phyloP scores from a whole-genome alignment of 2,888 invertebrate genomes.

The Himalopsyche kuldschensis region DNA sequence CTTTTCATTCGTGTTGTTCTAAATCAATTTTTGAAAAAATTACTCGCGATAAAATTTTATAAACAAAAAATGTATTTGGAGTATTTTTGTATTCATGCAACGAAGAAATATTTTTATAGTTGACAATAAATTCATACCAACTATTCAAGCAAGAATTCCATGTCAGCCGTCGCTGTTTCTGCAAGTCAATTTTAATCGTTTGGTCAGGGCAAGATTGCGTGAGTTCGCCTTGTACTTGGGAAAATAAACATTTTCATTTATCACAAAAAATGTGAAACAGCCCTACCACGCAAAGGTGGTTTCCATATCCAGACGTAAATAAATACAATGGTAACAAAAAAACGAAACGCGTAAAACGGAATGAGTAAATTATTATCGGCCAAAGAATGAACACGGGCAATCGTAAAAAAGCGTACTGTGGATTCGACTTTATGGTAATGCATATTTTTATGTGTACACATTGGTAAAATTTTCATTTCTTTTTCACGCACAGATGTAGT shows the following conservation, averaged over 20 bases:
- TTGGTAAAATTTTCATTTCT: neutral
- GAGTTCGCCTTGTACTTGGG: neutral
- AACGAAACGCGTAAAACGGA: neutral
- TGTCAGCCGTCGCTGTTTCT: neutral
- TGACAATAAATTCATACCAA: neutral
- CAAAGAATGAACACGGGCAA: neutral
- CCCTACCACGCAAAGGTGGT: neutral
- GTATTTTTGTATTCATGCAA: no score
- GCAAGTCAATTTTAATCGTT: neutral
- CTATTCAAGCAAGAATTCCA: neutral
- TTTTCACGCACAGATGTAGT: neutral
- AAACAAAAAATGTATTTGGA: no score
- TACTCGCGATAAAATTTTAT: no score
- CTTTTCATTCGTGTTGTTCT: neutral
- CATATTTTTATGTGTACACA: neutral
- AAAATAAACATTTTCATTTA: neutral
- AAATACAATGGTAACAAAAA: neutral
- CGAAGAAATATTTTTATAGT: neutral
- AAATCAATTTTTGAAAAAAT: neutral
- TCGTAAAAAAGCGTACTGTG: neutral
- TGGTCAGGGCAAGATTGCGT: neutral
- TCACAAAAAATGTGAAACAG: neutral
- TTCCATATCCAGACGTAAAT: neutral
- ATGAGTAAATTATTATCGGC: neutral
- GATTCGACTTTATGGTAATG: neutral